Percentiles rank a stretch among this genome's conserved stretches.
These are phyloP conservation scores for Zeus faber DNA, from an alignment of 2,113 vertebrate genomes.

Conservation along the genomic window DNA sequence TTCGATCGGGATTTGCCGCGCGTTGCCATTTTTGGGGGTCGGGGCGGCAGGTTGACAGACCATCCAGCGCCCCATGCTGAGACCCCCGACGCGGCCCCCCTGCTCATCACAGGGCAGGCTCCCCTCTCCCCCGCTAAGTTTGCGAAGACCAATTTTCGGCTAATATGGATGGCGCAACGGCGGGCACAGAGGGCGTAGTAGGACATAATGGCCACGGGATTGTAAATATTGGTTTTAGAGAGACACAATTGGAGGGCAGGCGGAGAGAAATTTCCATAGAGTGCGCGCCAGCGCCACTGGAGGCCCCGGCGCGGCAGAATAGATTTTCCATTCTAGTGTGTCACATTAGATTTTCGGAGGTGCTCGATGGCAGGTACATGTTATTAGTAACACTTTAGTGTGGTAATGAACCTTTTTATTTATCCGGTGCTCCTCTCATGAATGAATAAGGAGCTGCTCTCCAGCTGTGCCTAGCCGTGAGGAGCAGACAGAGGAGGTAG, in stretches of 20 bases:
- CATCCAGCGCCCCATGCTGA: conserved; percentile 31
- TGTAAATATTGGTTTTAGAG: conserved; percentile 93
- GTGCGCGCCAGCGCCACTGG: conserved; percentile 60
- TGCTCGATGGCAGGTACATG: conserved; percentile 95
- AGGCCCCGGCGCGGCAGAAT: conserved; percentile 76
- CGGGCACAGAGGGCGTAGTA: conserved; percentile 93
- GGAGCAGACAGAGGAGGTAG: conserved; percentile 21
- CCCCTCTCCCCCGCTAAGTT: conserved; percentile 75
- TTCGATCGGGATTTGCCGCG: neutral
- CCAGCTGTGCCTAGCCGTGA: conserved; percentile 75
- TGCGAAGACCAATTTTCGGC: conserved; percentile 95
- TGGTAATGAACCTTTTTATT: conserved; percentile 99
- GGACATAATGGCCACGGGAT: conserved; percentile 97
- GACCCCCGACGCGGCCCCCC: conserved; percentile 36
- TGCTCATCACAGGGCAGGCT: conserved; percentile 54
- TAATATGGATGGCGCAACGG: conserved; percentile 92
- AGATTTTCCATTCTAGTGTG: conserved; percentile 90
- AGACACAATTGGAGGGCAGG: conserved; percentile 85
- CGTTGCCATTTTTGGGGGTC: neutral
- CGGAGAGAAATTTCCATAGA: conserved; percentile 85
- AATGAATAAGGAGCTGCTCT: conserved; percentile 92
- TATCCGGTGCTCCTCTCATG: conserved; percentile 92
- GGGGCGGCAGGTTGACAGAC: conserved; percentile 30
- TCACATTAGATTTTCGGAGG: conserved; percentile 99
- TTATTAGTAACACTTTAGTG: conserved; percentile 99